Conservation (phyloP, 2,113 vertebrate genomes). For the Rana temporaria region DNA sequence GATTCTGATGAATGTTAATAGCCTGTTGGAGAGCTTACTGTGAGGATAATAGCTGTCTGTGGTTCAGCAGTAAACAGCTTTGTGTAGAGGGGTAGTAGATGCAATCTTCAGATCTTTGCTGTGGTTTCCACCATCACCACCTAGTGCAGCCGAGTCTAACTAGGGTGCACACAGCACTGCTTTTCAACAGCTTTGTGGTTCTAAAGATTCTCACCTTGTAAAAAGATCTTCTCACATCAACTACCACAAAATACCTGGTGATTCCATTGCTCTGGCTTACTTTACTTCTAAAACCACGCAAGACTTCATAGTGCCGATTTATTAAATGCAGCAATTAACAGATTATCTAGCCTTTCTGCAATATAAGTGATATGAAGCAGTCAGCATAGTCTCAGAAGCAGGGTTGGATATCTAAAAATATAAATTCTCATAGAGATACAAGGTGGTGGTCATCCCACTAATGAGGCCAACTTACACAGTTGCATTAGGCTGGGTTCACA, state of each 20-base stretch:
- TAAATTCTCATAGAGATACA: no score
- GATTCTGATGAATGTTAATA: no score
- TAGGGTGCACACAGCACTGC: background rate
- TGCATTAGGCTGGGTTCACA: no score
- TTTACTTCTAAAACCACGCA: no score
- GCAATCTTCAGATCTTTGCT: constrained; percentile 19
- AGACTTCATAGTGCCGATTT: no score
- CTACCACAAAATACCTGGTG: constrained; percentile 13
- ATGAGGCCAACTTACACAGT: no score
- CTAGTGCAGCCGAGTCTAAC: background rate
- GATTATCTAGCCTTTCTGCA: no score
- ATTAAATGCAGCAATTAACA: no score
- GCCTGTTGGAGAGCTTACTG: background rate
- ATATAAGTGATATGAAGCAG: no score
- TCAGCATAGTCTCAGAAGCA: no score
- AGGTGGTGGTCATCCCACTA: no score
- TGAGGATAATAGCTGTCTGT: background rate
- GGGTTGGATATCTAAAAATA: no score
- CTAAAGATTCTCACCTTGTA: constrained; percentile 10
- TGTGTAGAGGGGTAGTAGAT: background rate
- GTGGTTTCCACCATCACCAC: constrained; percentile 27
- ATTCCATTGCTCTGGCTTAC: background rate
- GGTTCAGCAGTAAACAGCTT: background rate
- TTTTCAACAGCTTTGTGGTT: constrained; percentile 21
- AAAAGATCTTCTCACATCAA: constrained; percentile 24